These are phyloP conservation scores for Archips crataeganus DNA, from an alignment of 2,888 invertebrate species.

Conservation along the genomic window DNA sequence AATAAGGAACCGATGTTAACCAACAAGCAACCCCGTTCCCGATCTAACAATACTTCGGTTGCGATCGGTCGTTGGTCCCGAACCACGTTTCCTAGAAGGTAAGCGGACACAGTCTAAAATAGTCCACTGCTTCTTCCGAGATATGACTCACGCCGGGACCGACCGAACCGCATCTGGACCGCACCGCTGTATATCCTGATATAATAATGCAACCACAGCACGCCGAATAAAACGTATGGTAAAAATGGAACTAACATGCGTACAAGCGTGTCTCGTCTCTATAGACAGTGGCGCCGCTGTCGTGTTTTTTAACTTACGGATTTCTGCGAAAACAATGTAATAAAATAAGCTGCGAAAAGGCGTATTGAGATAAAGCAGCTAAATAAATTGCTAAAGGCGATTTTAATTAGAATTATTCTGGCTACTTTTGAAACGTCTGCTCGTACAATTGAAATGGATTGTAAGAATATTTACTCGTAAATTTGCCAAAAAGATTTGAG, in stretches of 20 bases:
- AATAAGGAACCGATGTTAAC: constrained; percentile 67
- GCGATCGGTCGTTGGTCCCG: constrained; percentile 84
- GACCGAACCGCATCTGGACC: constrained; percentile 79
- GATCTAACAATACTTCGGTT: constrained; percentile 82
- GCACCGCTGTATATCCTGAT: constrained; percentile 46
- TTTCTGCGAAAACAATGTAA: background rate
- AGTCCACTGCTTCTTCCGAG: constrained; percentile 81
- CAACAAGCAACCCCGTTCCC: constrained; percentile 70
- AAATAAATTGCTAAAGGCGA: background rate
- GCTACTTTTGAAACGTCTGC: background rate
- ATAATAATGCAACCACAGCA: constrained; percentile 30
- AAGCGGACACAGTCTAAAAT: constrained; percentile 85
- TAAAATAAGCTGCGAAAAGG: background rate
- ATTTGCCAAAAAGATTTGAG: no score
- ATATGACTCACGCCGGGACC: constrained; percentile 77
- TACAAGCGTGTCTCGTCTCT: background rate
- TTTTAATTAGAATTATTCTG: no score
- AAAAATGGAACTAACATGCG: background rate
- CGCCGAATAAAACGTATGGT: background rate
- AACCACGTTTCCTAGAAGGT: constrained; percentile 81
- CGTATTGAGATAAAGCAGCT: background rate
- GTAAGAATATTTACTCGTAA: background rate
- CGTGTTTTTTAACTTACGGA: background rate
- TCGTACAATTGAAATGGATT: background rate
- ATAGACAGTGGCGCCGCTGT: background rate